phyloP scores from a whole-genome alignment of 2,797 vertebrate species.

The Dicrostonyx torquatus region DNA sequence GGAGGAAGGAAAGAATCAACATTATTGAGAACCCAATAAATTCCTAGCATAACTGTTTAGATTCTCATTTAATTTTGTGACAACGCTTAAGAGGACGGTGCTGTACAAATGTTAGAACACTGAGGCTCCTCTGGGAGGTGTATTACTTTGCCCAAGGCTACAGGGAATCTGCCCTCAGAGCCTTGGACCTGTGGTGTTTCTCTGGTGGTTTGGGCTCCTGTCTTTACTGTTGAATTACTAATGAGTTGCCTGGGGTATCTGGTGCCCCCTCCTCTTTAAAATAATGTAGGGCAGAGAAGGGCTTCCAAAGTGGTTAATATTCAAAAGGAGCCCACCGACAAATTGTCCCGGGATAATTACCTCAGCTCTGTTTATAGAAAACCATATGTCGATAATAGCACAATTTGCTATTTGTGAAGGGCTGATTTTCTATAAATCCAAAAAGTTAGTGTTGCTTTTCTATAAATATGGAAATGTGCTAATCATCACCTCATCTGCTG shows the following conservation, averaged over 20 bases:
- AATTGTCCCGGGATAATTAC: conserved; percentile 83
- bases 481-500: conserved; percentile 83
- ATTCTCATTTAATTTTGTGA: conserved; percentile 34
- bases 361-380: conserved; percentile 82
- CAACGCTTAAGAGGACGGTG: neutral
- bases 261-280: conserved; percentile 65
- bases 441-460: conserved; percentile 81
- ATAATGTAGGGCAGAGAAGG: conserved; percentile 58
- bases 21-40: neutral
- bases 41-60: neutral
- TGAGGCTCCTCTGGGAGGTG: neutral
- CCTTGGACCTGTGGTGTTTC: neutral
- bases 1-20: neutral
- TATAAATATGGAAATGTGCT: conserved; percentile 84
- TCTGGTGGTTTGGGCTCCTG: neutral
- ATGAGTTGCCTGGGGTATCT: conserved; percentile 65
- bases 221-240: conserved; percentile 61
- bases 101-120: neutral
- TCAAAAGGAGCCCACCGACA: conserved; percentile 79
- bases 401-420: conserved; percentile 81
- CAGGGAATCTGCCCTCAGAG: conserved; percentile 20
- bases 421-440: conserved; percentile 83
- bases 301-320: conserved; percentile 79
- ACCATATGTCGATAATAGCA: conserved; percentile 82
- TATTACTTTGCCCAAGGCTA: conserved; percentile 13